Evolutionary conservation across 92 coral and sea anemone genomes (phyloP).

Genomic region (Parazoanthus darwini): DNA sequence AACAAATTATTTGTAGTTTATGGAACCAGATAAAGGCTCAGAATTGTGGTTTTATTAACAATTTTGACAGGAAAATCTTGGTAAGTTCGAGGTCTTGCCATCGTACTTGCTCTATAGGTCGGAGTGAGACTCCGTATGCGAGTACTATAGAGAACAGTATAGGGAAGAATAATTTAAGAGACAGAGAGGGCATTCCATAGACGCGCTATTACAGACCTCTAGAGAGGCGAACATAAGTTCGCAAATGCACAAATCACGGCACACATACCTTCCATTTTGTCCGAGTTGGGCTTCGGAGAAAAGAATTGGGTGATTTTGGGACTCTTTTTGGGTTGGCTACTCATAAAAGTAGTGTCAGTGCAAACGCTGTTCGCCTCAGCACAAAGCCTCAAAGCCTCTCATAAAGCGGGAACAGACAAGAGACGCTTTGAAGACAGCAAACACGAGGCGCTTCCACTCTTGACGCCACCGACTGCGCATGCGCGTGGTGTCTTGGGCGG

Average conservation of each 20-base stretch:
- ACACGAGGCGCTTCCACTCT: conserved; percentile 76
- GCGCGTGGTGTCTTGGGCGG: conserved; percentile 39
- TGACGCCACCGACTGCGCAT: conserved; percentile 80
- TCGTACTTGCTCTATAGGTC: conserved; percentile 62
- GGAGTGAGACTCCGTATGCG: conserved; percentile 57
- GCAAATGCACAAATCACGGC: conserved; percentile 53
- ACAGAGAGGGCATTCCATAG: conserved; percentile 70
- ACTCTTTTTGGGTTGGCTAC: conserved; percentile 63
- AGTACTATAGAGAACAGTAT: conserved; percentile 73
- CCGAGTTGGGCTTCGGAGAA: conserved; percentile 66
- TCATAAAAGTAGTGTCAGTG: conserved; percentile 46
- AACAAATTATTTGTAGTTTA: conserved; percentile 22
- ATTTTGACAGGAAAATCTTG: conserved; percentile 24
- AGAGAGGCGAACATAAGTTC: conserved; percentile 41
- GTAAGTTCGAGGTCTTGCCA: conserved; percentile 48
- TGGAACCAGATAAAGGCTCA: neutral
- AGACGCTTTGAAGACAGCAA: conserved; percentile 68
- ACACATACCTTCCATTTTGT: conserved; percentile 86
- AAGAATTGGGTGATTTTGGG: conserved; percentile 63
- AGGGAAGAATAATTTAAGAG: conserved; percentile 68
- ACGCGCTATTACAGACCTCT: conserved; percentile 54
- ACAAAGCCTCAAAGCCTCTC: conserved; percentile 51
- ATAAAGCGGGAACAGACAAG: conserved; percentile 64
- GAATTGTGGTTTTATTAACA: conserved; percentile 34
- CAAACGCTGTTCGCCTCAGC: conserved; percentile 43